Evolutionary conservation across 1,140 invertebrate genomes (phyloP), one percentile per base, ranked within the genome.

Genomic region (Uloborus diversus): DNA sequence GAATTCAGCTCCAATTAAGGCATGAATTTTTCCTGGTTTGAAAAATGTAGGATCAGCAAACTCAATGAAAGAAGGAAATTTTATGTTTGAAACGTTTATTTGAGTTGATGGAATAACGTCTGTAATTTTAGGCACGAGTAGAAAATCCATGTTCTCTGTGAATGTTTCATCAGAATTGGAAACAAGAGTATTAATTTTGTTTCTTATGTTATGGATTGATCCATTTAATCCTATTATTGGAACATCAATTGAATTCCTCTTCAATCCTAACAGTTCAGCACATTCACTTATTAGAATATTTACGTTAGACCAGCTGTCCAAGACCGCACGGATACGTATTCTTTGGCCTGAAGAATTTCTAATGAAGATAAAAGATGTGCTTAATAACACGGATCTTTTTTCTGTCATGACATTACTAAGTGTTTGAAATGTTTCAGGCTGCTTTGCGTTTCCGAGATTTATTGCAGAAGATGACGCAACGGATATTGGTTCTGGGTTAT

Each of bases 21-120:
- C 4, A 37, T n/a, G 17, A 35, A 64, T 64, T 64, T 64, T 64
- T n/a, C 61, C 13, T 42, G 61, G 32, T 33, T 64, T 33, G 20
- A 3, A 64, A 37, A n/a, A 37, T 33, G 32, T 42, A n/a, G 61
- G 61, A 4, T 64, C 11, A 4, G 14, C 4, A 35, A 37, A 11
- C 2, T 37, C 17, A 37, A 64, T 37, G 42, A 20, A 37, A 20
- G 2, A 17, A n/a, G 61, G 30, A 4, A 35, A 64, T 35, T 20
- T 20, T 5, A 64, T 42, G 17, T 14, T 17, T 3, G 14, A 64
- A n/a, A 37, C 23, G 13, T 64, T 25, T 35, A 64, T 37, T n/a
- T 4, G 61, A 20, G 33, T 35, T 7, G 1, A 23, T 37, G 61
- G 61, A 3, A 0, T 64, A 3, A 64, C n/a, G 13, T 37, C 35